Conservation (phyloP, 35 echinoderm and acorn worm genomes). For the Acanthaster planci region DNA sequence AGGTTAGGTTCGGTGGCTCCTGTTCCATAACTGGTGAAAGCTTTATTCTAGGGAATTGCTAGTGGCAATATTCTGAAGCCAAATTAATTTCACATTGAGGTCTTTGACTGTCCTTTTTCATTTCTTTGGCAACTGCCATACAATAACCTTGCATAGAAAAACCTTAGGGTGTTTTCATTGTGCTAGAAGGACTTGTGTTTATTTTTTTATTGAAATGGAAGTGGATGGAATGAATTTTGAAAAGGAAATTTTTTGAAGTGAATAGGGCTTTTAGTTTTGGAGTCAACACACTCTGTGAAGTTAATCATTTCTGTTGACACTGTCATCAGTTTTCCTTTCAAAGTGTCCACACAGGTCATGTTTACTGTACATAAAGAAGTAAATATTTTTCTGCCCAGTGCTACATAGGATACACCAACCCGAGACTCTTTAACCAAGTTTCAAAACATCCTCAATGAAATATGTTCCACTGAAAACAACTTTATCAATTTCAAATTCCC, state of each 20-base stretch:
- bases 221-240: background rate
- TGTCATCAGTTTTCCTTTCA: too few relatives aligned
- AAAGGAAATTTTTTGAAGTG: background rate
- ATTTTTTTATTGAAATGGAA: background rate
- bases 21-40: background rate
- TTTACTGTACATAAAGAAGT: too few relatives aligned
- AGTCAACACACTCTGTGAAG: background rate
- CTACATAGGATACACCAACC: too few relatives aligned
- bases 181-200: background rate
- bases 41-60: conserved; percentile 10
- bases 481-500: too few relatives aligned
- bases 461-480: too few relatives aligned
- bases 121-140: background rate
- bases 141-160: conserved; percentile 17
- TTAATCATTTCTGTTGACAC: too few relatives aligned
- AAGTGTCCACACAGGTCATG: too few relatives aligned
- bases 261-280: background rate
- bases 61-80: background rate
- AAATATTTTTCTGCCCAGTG: too few relatives aligned
- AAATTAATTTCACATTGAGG: conserved; percentile 19
- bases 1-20: background rate
- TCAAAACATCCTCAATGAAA: too few relatives aligned
- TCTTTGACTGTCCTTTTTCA: background rate
- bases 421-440: too few relatives aligned
- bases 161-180: background rate